These are phyloP conservation scores for Poicephalus meyeri DNA, from an alignment of 2,113 vertebrate species.

Conservation along the genomic window DNA sequence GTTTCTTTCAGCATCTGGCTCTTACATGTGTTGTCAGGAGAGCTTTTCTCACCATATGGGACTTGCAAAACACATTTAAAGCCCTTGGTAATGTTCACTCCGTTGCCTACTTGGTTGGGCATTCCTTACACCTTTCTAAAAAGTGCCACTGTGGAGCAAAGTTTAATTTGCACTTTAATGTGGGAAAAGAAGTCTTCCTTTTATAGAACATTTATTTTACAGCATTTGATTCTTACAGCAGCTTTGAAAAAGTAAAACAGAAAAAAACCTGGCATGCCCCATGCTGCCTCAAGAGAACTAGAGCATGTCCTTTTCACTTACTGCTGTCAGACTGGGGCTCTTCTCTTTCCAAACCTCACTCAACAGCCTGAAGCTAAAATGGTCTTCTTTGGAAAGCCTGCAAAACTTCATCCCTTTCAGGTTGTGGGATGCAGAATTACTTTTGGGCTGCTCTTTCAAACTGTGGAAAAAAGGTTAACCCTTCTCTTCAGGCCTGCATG, in stretches of 20 bases:
- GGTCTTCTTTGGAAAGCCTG: neutral
- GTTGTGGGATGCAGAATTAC: neutral
- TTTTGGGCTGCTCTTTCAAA: neutral
- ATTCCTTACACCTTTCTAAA: slow-evolving; percentile 15
- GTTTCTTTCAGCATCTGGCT: neutral
- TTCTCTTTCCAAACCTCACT: neutral
- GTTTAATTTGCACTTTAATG: slow-evolving; percentile 19
- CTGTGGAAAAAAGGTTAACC: neutral
- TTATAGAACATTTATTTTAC: neutral
- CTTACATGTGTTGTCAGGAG: slow-evolving; percentile 1
- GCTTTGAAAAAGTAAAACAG: neutral
- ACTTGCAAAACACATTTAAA: slow-evolving; percentile 37
- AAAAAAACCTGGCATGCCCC: neutral
- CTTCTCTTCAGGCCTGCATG: neutral
- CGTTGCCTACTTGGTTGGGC: neutral
- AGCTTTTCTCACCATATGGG: slow-evolving; percentile 50
- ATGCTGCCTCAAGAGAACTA: neutral
- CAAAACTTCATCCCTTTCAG: neutral
- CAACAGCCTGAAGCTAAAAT: neutral
- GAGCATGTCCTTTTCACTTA: neutral
- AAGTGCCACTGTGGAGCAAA: neutral
- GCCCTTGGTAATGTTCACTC: neutral
- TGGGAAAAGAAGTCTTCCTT: neutral
- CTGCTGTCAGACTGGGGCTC: neutral
- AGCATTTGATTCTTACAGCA: neutral